Evolutionary conservation across 2,113 vertebrate species (phyloP).

Genomic region (Chascanopsetta lugubris): DNA sequence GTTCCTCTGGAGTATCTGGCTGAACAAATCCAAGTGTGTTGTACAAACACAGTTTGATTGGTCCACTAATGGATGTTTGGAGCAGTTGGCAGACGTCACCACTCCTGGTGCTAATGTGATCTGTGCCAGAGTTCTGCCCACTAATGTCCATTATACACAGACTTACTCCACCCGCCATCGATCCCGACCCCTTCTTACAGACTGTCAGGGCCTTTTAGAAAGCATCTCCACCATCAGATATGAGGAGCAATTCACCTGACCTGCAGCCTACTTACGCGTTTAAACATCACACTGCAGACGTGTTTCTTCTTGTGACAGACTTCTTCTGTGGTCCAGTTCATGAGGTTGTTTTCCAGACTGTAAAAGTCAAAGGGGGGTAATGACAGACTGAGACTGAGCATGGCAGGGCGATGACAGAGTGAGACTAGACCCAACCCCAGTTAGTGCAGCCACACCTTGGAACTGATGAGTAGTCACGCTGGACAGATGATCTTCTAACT

Average conservation of each 20-base stretch:
- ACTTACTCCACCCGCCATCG: slow-evolving; percentile 57
- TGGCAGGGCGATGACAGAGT: slow-evolving; percentile 31
- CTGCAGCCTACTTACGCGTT: slow-evolving; percentile 18
- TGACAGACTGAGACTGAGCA: slow-evolving; percentile 38
- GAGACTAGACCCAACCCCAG: not conserved
- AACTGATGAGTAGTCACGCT: slow-evolving; percentile 2
- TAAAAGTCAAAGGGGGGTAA: slow-evolving; percentile 35
- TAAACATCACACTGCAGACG: slow-evolving; percentile 1
- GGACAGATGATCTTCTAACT: not conserved
- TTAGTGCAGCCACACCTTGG: slow-evolving; percentile 33
- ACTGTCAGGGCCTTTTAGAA: slow-evolving; percentile 57
- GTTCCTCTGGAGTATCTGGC: slow-evolving; percentile 15
- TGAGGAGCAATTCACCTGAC: slow-evolving; percentile 53
- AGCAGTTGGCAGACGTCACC: slow-evolving; percentile 56
- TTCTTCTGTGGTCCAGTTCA: not conserved
- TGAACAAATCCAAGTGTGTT: slow-evolving; percentile 33
- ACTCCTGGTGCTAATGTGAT: slow-evolving; percentile 46
- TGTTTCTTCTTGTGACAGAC: slow-evolving; percentile 3
- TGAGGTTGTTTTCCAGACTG: slow-evolving; percentile 17
- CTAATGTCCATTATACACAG: slow-evolving; percentile 66
- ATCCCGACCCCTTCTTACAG: slow-evolving; percentile 68
- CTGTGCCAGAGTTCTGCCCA: slow-evolving; percentile 48
- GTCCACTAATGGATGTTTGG: slow-evolving; percentile 61
- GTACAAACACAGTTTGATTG: slow-evolving; percentile 53
- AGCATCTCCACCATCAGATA: slow-evolving; percentile 57